Evolutionary conservation across 2,888 invertebrate species (phyloP).

Genomic region (Campoplex nolae): DNA sequence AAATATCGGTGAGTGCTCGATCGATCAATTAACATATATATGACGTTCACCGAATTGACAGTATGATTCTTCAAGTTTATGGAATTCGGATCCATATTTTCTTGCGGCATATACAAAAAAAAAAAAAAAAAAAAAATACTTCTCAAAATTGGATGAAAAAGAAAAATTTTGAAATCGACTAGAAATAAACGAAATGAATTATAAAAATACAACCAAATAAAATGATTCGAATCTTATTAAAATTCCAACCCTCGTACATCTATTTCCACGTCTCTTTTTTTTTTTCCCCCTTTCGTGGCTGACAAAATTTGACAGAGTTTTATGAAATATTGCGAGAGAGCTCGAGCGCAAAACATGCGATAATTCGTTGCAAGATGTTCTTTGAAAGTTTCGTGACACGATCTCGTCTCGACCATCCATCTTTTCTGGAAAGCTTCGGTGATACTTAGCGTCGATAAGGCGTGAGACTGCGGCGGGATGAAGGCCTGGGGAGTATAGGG

Average conservation of each 20-base stretch:
- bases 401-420: slow-evolving; percentile 58
- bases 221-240: neutral
- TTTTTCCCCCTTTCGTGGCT: neutral
- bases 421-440: slow-evolving; percentile 63
- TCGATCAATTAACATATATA: slow-evolving; percentile 4
- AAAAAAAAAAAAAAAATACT: no score
- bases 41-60: slow-evolving; percentile 1
- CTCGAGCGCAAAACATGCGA: slow-evolving; percentile 47
- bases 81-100: neutral
- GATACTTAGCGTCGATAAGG: slow-evolving; percentile 63
- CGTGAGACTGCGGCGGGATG: neutral
- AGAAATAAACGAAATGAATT: neutral
- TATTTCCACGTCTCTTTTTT: neutral
- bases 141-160: neutral
- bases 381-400: slow-evolving; percentile 57
- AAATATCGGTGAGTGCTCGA: slow-evolving; percentile 58
- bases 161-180: neutral
- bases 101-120: neutral
- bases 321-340: slow-evolving; percentile 46
- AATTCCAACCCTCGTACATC: neutral
- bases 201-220: neutral
- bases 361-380: slow-evolving; percentile 50
- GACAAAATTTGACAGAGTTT: slow-evolving; percentile 14
- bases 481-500: neutral
- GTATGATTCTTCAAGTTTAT: neutral